phyloP scores from a whole-genome alignment of 2,888 invertebrate species.

The Thera britannica region DNA sequence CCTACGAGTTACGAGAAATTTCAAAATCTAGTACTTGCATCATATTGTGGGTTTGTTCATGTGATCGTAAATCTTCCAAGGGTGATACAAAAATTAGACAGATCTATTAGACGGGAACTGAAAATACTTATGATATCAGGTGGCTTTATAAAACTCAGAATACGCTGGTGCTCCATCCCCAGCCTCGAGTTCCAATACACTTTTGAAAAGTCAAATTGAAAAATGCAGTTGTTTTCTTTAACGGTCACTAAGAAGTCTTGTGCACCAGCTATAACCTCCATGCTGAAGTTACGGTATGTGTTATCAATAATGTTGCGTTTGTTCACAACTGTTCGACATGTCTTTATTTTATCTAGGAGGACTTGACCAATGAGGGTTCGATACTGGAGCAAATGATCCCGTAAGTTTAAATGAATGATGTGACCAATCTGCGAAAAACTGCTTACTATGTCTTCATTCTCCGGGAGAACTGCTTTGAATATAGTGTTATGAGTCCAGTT shows the following conservation, averaged over 20 bases:
- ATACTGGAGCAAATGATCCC: constrained; percentile 92
- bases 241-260: constrained; percentile 89
- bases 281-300: constrained; percentile 94
- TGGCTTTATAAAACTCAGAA: constrained; percentile 87
- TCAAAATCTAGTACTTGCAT: too few relatives aligned
- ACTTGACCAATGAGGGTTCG: constrained; percentile 94
- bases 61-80: too few relatives aligned
- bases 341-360: constrained; percentile 91
- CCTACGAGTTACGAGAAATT: too few relatives aligned
- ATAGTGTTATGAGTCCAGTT: constrained; percentile 93
- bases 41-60: too few relatives aligned
- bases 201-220: constrained; percentile 97
- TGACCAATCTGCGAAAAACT: constrained; percentile 97
- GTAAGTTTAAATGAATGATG: constrained; percentile 96
- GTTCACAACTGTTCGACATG: constrained; percentile 94
- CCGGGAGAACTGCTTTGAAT: constrained; percentile 93
- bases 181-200: constrained; percentile 99
- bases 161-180: constrained; percentile 94
- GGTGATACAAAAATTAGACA: too few relatives aligned
- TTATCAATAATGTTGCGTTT: constrained; percentile 95
- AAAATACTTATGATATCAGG: constrained; percentile 82
- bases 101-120: too few relatives aligned
- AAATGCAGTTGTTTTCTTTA: constrained; percentile 92
- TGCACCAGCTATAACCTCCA: constrained; percentile 95
- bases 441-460: constrained; percentile 89